A percentile compares a stretch with the other conserved stretches of the same genome.
Conservation (phyloP, 2,888 invertebrate genomes). For the Mesorhabditis spiculigera region DNA sequence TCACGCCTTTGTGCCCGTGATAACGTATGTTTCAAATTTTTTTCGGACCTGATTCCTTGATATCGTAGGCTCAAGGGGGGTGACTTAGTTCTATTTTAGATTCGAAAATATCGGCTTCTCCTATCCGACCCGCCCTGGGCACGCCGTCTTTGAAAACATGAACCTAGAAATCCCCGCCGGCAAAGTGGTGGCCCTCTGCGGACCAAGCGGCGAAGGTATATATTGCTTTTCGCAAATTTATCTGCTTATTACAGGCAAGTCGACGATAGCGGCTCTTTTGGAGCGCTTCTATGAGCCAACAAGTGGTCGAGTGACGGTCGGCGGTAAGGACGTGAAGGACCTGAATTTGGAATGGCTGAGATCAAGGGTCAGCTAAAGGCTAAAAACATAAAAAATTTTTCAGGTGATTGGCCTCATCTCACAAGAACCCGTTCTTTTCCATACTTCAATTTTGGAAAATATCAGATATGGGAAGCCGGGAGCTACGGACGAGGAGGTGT, state of each 20-base stretch:
- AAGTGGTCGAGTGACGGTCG: slow-evolving; percentile 73
- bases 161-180: slow-evolving; percentile 79
- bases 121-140: slow-evolving; percentile 74
- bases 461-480: slow-evolving; percentile 77
- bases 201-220: slow-evolving; percentile 82
- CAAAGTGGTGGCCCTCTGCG: slow-evolving; percentile 85
- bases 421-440: slow-evolving; percentile 84
- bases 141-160: slow-evolving; percentile 75
- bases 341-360: slow-evolving; percentile 82
- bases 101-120: slow-evolving; percentile 82
- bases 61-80: background rate
- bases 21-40: background rate
- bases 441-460: slow-evolving; percentile 84
- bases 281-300: slow-evolving; percentile 84
- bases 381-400: slow-evolving; percentile 3
- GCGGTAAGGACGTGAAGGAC: slow-evolving; percentile 71
- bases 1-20: slow-evolving; percentile 67
- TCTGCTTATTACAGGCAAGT: slow-evolving; percentile 68
- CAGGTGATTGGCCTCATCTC: slow-evolving; percentile 43
- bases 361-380: slow-evolving; percentile 65
- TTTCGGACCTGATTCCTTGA: background rate
- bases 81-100: slow-evolving; percentile 62
- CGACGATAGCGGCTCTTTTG: slow-evolving; percentile 81
- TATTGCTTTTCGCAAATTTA: background rate
- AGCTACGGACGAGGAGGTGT: slow-evolving; percentile 65